Conservation (phyloP, 1,140 invertebrate species). For the Aphidius ervi region DNA sequence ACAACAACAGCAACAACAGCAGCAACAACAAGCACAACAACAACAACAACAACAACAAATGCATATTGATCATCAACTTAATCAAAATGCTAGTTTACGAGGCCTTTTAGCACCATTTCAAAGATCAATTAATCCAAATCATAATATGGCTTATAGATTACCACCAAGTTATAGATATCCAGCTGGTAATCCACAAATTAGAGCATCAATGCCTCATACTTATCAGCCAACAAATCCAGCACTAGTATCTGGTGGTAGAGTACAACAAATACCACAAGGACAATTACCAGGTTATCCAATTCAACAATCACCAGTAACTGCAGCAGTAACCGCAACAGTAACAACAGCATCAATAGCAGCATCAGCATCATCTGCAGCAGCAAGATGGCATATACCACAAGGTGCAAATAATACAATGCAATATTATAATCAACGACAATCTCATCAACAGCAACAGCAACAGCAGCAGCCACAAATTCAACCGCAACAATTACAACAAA, state of each 20-base stretch:
- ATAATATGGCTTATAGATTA: slow-evolving; percentile 41
- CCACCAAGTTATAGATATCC: slow-evolving; percentile 46
- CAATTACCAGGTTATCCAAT: slow-evolving; percentile 29
- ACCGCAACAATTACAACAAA: slow-evolving; percentile 4
- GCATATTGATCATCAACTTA: slow-evolving; percentile 42
- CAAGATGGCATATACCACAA: slow-evolving; percentile 50
- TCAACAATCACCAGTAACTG: slow-evolving; percentile 23
- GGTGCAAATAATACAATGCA: slow-evolving; percentile 37
- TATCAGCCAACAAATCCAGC: slow-evolving; percentile 38
- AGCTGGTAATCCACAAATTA: slow-evolving; percentile 28
- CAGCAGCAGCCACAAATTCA: no score
- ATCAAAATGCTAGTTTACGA: slow-evolving; percentile 44
- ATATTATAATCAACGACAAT: slow-evolving; percentile 30
- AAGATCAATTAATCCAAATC: slow-evolving; percentile 36
- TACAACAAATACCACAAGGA: slow-evolving; percentile 36
- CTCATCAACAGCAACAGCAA: slow-evolving; percentile 9
- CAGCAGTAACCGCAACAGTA: slow-evolving; percentile 20
- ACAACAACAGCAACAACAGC: slow-evolving; percentile 42
- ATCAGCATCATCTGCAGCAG: slow-evolving; percentile 27
- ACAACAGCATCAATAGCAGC: slow-evolving; percentile 25
- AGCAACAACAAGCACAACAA: slow-evolving; percentile 34
- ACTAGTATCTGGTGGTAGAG: slow-evolving; percentile 36
- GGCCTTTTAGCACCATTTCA: slow-evolving; percentile 47
- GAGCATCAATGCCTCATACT: slow-evolving; percentile 34
- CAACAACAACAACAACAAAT: slow-evolving; percentile 37